Evolutionary conservation across 2,888 invertebrate genomes (phyloP).

Genomic region (Rhopalosiphum nymphaeae): DNA sequence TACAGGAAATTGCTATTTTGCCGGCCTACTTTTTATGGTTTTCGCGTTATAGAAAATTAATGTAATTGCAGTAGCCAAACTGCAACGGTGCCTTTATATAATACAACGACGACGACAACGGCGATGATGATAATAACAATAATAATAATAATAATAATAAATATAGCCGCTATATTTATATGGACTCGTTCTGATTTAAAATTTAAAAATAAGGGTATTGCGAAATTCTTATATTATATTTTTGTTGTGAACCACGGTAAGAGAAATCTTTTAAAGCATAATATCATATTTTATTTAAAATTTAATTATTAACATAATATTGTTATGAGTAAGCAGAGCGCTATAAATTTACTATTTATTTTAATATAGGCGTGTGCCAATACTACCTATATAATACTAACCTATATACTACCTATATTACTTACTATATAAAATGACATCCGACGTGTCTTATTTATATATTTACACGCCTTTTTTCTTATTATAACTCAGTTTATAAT

Average conservation of each 20-base stretch:
- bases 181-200: conserved; percentile 45
- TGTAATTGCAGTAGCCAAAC: conserved; percentile 23
- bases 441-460: neutral
- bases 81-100: neutral
- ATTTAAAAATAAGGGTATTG: neutral
- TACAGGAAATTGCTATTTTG: conserved; percentile 26
- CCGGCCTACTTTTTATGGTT: conserved; percentile 53
- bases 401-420: too few species aligned
- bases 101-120: neutral
- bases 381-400: neutral
- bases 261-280: neutral
- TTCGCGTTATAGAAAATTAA: conserved; percentile 45
- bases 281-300: neutral
- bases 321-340: neutral
- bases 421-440: neutral
- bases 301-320: neutral
- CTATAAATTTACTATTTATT: neutral
- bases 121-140: neutral
- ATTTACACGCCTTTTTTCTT: neutral
- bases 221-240: neutral
- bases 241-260: neutral
- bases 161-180: neutral
- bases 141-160: neutral
- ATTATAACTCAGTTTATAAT: neutral
- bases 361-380: neutral